Conservation (phyloP, 2,113 vertebrate species). For the Cheilinus undulatus region DNA sequence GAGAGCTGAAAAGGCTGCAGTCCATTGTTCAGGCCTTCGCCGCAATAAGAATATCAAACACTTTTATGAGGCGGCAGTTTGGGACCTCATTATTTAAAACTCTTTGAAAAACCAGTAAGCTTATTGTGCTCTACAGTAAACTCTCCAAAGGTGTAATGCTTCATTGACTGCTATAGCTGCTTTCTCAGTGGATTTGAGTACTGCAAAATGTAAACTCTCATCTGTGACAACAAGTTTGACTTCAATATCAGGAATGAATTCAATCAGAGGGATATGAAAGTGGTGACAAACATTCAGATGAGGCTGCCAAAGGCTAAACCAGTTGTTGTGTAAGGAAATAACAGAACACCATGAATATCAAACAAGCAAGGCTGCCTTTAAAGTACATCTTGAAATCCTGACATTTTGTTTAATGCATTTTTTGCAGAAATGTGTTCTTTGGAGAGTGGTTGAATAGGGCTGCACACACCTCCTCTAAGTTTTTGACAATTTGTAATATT, state of each 20-base stretch:
- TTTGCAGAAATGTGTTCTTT: neutral
- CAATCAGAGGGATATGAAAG: neutral
- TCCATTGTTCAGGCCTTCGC: neutral
- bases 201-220: neutral
- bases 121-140: constrained; percentile 1
- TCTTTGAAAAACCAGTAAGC: constrained; percentile 5
- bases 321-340: neutral
- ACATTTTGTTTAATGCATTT: neutral
- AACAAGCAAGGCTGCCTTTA: neutral
- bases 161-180: neutral
- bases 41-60: constrained; percentile 36
- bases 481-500: too few species aligned
- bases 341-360: neutral
- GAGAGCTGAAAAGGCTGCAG: constrained; percentile 2
- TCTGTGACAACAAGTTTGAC: neutral
- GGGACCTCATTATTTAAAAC: constrained; percentile 37
- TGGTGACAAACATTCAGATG: neutral
- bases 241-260: neutral
- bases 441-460: neutral
- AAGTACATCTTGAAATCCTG: neutral
- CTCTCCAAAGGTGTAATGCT: constrained; percentile 8
- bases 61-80: constrained; percentile 31
- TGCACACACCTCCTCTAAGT: too few species aligned
- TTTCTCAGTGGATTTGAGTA: neutral
- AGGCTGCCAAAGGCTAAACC: neutral